A percentile compares a stretch with the other conserved stretches of the same genome.
phyloP scores from a whole-genome alignment of 2,797 vertebrate species.

The Sorex maritimensis region DNA sequence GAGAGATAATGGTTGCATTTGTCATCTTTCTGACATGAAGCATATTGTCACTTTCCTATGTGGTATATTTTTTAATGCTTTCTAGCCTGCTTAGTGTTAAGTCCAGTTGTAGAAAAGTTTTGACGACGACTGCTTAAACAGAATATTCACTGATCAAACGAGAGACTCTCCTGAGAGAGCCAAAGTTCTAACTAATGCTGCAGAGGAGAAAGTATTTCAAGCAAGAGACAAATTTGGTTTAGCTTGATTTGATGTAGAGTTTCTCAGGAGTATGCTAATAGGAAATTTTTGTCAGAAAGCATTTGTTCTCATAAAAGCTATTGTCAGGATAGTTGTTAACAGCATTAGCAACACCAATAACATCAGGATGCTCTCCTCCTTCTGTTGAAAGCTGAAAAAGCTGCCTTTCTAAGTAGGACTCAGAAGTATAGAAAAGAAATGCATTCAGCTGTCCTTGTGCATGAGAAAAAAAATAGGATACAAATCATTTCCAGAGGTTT shows the following conservation, averaged over 20 bases:
- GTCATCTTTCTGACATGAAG: neutral
- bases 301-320: conserved; percentile 74
- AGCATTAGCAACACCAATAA: conserved; percentile 53
- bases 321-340: conserved; percentile 77
- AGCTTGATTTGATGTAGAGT: conserved; percentile 48
- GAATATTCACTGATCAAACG: neutral
- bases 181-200: neutral
- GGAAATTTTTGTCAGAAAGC: conserved; percentile 72
- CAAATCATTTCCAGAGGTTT: conserved; percentile 79
- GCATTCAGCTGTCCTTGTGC: conserved; percentile 53
- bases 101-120: neutral
- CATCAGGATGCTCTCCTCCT: conserved; percentile 74
- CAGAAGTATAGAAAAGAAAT: conserved; percentile 79
- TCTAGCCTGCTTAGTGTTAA: neutral
- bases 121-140: conserved; percentile 13
- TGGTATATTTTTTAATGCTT: neutral
- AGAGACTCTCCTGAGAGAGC: neutral
- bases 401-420: conserved; percentile 73
- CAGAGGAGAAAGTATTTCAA: neutral
- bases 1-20: conserved; percentile 11
- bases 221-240: conserved; percentile 67
- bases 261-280: conserved; percentile 78
- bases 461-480: conserved; percentile 73
- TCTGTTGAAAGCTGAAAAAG: conserved; percentile 65
- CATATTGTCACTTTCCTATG: neutral